Conservation (phyloP, 2,797 vertebrate species). For the Tolypeutes matacus region DNA sequence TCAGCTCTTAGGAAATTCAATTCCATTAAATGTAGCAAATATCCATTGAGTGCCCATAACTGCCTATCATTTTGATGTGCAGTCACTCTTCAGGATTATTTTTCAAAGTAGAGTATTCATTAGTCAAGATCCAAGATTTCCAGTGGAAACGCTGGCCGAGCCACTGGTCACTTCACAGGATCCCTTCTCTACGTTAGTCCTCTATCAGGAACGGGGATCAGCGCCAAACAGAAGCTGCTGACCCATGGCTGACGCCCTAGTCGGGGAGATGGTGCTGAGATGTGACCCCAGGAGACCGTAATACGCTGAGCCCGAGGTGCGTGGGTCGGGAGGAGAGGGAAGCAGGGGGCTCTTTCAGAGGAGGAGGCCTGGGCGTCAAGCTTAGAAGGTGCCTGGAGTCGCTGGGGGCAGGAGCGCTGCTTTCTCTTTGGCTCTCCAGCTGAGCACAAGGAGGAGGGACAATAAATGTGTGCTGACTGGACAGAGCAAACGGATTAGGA, state of each 20-base stretch:
- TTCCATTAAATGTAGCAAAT: constrained; percentile 60
- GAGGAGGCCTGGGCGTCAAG: rapidly evolving
- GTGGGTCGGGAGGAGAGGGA: rapidly evolving
- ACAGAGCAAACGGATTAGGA: rapidly evolving
- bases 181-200: neutral
- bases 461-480: rapidly evolving
- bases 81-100: constrained; percentile 16
- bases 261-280: rapidly evolving
- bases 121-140: constrained; percentile 49
- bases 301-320: rapidly evolving
- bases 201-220: neutral
- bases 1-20: constrained; percentile 58
- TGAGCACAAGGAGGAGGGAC: rapidly evolving
- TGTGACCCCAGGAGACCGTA: rapidly evolving
- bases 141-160: neutral
- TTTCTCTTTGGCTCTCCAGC: neutral
- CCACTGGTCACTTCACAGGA: neutral
- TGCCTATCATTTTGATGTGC: constrained; percentile 34
- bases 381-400: rapidly evolving
- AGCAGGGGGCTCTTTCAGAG: rapidly evolving
- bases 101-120: constrained; percentile 37
- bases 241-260: rapidly evolving
- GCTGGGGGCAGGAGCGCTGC: rapidly evolving
- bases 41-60: constrained; percentile 1
- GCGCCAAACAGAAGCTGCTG: rapidly evolving